These are phyloP conservation scores for Melanotus villosus DNA, from an alignment of 2,888 invertebrate species.

Conservation along the genomic window DNA sequence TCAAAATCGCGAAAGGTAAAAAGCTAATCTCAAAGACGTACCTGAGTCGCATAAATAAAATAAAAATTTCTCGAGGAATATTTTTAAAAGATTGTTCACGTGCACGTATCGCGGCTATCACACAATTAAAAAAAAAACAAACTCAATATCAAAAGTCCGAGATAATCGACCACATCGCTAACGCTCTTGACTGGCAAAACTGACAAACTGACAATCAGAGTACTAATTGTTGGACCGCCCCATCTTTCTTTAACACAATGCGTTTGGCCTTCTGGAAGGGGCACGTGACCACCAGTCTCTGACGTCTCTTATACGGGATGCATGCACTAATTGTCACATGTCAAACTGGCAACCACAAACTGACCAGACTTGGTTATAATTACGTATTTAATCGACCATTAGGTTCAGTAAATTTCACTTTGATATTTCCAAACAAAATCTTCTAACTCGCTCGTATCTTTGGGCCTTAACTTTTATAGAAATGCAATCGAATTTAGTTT, in stretches of 20 bases:
- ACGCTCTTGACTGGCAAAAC: constrained; percentile 35
- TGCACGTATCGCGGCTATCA: constrained; percentile 27
- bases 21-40: no score
- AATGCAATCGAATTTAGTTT: no score
- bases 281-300: constrained; percentile 37
- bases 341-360: not conserved
- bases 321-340: constrained; percentile 37
- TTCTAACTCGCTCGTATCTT: no score
- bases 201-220: constrained; percentile 40
- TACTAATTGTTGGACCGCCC: constrained; percentile 49
- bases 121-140: constrained; percentile 27
- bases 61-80: not conserved
- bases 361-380: no score
- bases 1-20: no score
- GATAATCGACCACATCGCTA: constrained; percentile 42
- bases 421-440: no score
- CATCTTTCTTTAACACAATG: constrained; percentile 49
- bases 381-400: no score
- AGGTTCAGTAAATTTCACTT: no score
- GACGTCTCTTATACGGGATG: constrained; percentile 29
- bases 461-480: no score
- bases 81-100: constrained; percentile 3
- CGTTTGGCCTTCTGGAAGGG: constrained; percentile 47
- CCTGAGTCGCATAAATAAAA: not conserved
- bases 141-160: constrained; percentile 27